Evolutionary conservation across 2,888 invertebrate genomes (phyloP).

Genomic region (Blastobasis lacticolella): DNA sequence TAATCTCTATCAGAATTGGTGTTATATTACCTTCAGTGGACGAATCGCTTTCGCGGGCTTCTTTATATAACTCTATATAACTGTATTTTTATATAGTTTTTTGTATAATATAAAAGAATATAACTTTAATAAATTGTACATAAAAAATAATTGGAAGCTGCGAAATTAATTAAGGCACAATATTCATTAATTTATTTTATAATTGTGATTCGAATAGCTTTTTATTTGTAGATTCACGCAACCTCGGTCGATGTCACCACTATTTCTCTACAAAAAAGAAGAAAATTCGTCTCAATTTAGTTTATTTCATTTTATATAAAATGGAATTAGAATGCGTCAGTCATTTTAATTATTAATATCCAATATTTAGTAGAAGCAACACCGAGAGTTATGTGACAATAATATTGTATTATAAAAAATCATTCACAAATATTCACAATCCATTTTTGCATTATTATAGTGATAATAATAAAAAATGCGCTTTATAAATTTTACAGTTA

Average conservation of each 20-base stretch:
- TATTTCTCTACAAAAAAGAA: slow-evolving; percentile 34
- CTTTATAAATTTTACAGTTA: neutral
- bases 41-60: slow-evolving; percentile 60
- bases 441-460: neutral
- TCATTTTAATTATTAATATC: slow-evolving; percentile 2
- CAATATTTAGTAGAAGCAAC: slow-evolving; percentile 1
- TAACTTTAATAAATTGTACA: slow-evolving; percentile 3
- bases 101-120: slow-evolving; percentile 10
- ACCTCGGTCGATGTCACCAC: slow-evolving; percentile 31
- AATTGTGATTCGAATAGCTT: neutral
- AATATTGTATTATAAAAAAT: neutral
- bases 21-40: slow-evolving; percentile 69
- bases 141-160: slow-evolving; percentile 9
- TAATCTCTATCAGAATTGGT: slow-evolving; percentile 55
- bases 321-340: neutral
- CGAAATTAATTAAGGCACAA: slow-evolving; percentile 12
- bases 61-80: slow-evolving; percentile 19
- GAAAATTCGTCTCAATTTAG: slow-evolving; percentile 8
- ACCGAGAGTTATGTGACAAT: neutral
- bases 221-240: slow-evolving; percentile 20
- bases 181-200: neutral
- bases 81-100: slow-evolving; percentile 16
- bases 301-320: neutral
- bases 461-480: neutral
- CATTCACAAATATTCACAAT: neutral